Evolutionary conservation across 2,113 vertebrate genomes (phyloP).

Genomic region (Poeciliopsis prolifica): DNA sequence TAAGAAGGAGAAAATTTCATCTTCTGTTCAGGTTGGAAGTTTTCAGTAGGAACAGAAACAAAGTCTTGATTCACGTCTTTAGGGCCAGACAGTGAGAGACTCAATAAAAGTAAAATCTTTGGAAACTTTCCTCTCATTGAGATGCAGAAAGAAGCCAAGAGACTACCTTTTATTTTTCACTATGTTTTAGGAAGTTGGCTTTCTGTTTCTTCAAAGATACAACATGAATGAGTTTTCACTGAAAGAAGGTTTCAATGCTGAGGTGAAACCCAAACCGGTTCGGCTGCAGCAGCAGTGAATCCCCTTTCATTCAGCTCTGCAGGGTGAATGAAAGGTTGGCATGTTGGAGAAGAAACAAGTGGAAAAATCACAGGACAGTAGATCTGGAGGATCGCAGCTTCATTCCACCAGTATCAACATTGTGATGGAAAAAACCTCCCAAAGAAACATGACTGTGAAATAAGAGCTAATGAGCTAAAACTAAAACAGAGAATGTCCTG

Average conservation of each 20-base stretch:
- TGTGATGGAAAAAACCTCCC: neutral
- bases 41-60: neutral
- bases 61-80: constrained; percentile 21
- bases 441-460: neutral
- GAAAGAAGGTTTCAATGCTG: no score
- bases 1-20: constrained; percentile 4
- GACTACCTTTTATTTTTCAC: no score
- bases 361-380: neutral
- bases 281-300: no score
- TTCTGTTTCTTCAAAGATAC: no score
- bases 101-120: constrained; percentile 19
- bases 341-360: neutral
- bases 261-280: no score
- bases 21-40: constrained; percentile 30
- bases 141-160: no score
- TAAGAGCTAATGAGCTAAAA: neutral
- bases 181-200: no score
- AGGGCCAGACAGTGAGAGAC: neutral
- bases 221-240: no score
- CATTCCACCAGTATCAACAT: neutral
- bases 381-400: neutral
- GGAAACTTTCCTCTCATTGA: constrained; percentile 6
- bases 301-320: no score
- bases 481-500: neutral
- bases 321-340: no score